A percentile compares a stretch with the other conserved stretches of the same genome.
phyloP scores from a whole-genome alignment of 1,140 invertebrate species.

The Rhynchophorus ferrugineus region DNA sequence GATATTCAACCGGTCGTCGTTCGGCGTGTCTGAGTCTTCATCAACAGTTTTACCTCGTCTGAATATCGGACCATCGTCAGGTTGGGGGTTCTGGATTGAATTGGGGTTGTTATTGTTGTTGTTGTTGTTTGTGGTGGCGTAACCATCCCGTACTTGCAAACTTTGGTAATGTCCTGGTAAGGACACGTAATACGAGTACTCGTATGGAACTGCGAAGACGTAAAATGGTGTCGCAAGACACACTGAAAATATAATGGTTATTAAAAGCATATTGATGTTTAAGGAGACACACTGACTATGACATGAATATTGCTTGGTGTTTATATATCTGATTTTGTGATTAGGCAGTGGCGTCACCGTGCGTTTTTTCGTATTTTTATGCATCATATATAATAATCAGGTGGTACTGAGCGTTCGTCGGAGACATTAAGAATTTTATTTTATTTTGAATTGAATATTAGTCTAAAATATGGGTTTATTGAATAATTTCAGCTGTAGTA shows the following conservation, averaged over 20 bases:
- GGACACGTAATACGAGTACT: conserved; percentile 16
- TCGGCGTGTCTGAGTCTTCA: neutral
- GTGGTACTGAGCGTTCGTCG: no score
- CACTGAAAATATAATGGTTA: conserved; percentile 1
- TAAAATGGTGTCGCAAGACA: neutral
- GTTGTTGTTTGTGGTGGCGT: neutral
- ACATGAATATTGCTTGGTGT: neutral
- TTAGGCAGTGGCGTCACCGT: neutral
- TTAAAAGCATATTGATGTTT: conserved; percentile 9
- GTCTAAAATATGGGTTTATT: no score
- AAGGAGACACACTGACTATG: neutral
- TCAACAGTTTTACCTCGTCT: conserved; percentile 2
- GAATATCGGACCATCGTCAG: neutral
- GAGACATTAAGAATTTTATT: no score
- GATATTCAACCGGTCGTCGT: neutral
- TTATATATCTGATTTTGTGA: neutral
- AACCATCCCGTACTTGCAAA: conserved; percentile 11
- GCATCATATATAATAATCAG: no score
- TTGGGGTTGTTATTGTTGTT: no score
- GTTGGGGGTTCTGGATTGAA: neutral
- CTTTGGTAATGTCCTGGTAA: conserved; percentile 16
- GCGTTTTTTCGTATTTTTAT: no score
- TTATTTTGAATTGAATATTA: no score
- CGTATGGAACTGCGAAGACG: conserved; percentile 5
- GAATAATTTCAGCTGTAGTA: no score